phyloP scores from a whole-genome alignment of 2,888 invertebrate genomes.

The Yponomeuta sedellus region DNA sequence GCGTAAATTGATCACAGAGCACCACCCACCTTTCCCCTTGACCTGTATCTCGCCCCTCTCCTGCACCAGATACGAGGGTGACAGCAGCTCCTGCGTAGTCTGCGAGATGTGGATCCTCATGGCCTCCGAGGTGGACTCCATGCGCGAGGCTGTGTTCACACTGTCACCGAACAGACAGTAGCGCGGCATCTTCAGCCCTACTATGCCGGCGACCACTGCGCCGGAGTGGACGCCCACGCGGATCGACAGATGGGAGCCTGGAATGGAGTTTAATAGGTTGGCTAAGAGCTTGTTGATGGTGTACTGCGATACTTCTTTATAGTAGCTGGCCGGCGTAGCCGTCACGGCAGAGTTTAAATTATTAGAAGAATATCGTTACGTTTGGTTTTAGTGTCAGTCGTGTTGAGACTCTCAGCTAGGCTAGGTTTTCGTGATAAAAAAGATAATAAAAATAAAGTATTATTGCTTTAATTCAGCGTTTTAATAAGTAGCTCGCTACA shows the following conservation, averaged over 20 bases:
- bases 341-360: too few relatives aligned
- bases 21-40: conserved; percentile 87
- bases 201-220: conserved; percentile 94
- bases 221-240: conserved; percentile 94
- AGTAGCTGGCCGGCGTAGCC: too few relatives aligned
- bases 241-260: conserved; percentile 87
- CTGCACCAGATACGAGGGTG: conserved; percentile 82
- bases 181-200: conserved; percentile 94
- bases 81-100: conserved; percentile 86
- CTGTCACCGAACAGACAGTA: conserved; percentile 93
- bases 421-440: too few relatives aligned
- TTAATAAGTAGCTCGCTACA: too few relatives aligned
- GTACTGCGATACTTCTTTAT: too few relatives aligned
- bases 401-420: too few relatives aligned
- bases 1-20: background rate
- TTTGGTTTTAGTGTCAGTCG: too few relatives aligned
- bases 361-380: too few relatives aligned
- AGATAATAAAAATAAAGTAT: too few relatives aligned
- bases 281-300: too few relatives aligned
- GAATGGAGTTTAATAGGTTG: conserved; percentile 18
- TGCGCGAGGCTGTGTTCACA: conserved; percentile 92
- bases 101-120: conserved; percentile 98
- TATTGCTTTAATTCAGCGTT: too few relatives aligned
- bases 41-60: conserved; percentile 91
- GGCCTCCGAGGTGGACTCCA: conserved; percentile 94